These are phyloP conservation scores for Circaetus gallicus DNA, from an alignment of 2,113 vertebrate genomes.

Conservation along the genomic window DNA sequence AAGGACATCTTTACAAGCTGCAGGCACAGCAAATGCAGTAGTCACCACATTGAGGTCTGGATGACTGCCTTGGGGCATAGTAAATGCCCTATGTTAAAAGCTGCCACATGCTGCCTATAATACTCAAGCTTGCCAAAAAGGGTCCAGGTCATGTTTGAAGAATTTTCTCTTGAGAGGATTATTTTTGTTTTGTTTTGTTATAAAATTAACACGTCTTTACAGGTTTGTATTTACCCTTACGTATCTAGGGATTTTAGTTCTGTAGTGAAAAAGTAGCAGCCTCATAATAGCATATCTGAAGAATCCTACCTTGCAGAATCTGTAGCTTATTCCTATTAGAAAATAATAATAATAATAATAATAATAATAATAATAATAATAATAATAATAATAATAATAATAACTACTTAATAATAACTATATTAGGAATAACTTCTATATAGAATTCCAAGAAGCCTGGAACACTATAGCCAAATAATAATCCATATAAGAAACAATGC, in stretches of 20 bases:
- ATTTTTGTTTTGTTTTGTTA: not conserved
- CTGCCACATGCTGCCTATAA: not conserved
- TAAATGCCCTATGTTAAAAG: not conserved
- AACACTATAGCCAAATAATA: not conserved
- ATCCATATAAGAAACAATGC: not conserved
- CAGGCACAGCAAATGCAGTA: not conserved
- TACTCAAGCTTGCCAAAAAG: not conserved
- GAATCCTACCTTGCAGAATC: not conserved
- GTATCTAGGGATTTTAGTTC: not conserved
- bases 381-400: no score
- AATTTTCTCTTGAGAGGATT: not conserved
- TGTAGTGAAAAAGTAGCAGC: not conserved
- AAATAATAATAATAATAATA: no score
- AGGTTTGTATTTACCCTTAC: not conserved
- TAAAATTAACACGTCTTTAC: not conserved
- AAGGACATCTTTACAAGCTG: not conserved
- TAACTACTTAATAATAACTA: no score
- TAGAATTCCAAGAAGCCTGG: not conserved
- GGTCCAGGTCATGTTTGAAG: not conserved
- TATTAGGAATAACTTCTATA: not conserved
- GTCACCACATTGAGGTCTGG: not conserved
- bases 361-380: no score
- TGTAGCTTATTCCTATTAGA: not conserved
- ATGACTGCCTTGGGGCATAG: not conserved
- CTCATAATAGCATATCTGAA: not conserved